Conservation (phyloP, 2,888 invertebrate genomes). For the Agrenia bidenticulata region DNA sequence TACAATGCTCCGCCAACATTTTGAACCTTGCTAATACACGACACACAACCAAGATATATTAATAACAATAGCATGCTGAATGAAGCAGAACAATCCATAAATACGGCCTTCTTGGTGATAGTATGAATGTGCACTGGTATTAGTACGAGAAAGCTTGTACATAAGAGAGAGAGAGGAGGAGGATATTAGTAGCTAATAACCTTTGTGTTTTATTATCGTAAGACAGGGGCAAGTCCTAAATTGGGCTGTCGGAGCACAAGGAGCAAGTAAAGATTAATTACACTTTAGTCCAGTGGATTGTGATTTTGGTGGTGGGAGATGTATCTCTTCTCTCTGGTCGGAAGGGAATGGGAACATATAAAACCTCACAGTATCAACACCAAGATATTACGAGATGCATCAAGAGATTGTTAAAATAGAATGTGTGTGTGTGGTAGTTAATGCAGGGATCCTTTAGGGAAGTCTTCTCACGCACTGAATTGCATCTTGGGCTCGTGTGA, state of each 20-base stretch:
- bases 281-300: constrained; percentile 28
- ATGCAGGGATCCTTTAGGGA: background rate
- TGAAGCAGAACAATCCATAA: background rate
- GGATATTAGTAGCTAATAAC: too few species aligned
- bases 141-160: too few species aligned
- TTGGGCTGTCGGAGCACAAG: constrained; percentile 35
- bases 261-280: constrained; percentile 46
- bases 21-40: too few species aligned
- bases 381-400: background rate
- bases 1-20: too few species aligned
- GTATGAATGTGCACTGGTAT: background rate
- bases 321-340: too few species aligned
- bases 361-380: too few species aligned
- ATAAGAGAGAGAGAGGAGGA: too few species aligned
- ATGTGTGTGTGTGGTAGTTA: too few species aligned
- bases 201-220: background rate
- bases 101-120: background rate
- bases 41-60: too few species aligned
- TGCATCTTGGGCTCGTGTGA: constrained; percentile 29
- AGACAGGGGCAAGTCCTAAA: constrained; percentile 14
- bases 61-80: too few species aligned
- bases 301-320: constrained; percentile 9
- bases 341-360: too few species aligned
- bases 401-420: background rate
- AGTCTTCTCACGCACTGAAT: constrained; percentile 40